Evolutionary conservation across 2,113 vertebrate genomes (phyloP).

Genomic region (Sceloporus tristichus): DNA sequence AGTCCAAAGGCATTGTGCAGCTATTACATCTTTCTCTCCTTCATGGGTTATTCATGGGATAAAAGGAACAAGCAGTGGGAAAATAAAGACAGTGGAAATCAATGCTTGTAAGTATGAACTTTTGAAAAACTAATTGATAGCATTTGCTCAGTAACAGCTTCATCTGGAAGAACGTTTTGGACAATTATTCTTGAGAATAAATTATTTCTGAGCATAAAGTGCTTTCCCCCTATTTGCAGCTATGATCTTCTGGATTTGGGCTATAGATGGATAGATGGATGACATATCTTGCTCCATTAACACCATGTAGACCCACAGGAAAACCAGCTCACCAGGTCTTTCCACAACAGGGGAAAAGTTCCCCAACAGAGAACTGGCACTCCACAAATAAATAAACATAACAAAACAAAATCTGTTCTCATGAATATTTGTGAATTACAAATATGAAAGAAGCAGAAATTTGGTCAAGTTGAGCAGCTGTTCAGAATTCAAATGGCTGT

Average conservation of each 20-base stretch:
- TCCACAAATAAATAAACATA: slow-evolving; percentile 26
- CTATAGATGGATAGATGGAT: too few species aligned
- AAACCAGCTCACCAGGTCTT: background rate
- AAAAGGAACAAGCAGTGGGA: too few species aligned
- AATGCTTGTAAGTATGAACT: too few species aligned
- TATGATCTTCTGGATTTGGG: background rate
- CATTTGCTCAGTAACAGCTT: too few species aligned
- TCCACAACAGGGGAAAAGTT: slow-evolving; percentile 5
- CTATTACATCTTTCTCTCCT: background rate
- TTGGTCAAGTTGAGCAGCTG: slow-evolving; percentile 21
- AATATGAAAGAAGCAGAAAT: slow-evolving; percentile 13
- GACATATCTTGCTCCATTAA: background rate
- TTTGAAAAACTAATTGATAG: too few species aligned
- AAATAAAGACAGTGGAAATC: too few species aligned
- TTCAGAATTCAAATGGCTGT: slow-evolving; percentile 17
- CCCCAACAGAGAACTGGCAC: background rate
- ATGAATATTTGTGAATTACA: slow-evolving; percentile 20
- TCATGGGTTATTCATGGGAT: too few species aligned
- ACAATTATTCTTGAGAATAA: too few species aligned
- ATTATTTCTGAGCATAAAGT: background rate
- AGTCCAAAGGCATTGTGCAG: background rate
- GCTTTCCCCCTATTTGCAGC: too few species aligned
- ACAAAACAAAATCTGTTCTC: slow-evolving; percentile 34
- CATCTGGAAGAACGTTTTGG: too few species aligned
- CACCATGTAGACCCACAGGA: background rate